Percentiles rank a stretch among this genome's conserved stretches.
These are phyloP conservation scores for Oryzias melastigma DNA, from an alignment of 2,113 vertebrate genomes.

Conservation along the genomic window DNA sequence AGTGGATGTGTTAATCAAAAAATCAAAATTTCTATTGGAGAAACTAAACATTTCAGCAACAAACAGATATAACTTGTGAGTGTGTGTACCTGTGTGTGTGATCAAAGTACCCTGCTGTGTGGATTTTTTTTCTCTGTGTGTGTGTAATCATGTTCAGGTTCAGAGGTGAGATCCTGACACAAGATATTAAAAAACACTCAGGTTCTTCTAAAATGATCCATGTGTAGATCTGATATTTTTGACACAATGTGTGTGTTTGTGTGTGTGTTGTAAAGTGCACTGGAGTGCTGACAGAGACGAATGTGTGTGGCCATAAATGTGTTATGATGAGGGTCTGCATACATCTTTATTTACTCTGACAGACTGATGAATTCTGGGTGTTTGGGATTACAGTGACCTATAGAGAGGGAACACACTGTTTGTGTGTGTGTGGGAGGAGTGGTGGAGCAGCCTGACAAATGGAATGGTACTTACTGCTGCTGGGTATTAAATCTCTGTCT, in stretches of 20 bases:
- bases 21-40: too few relatives aligned
- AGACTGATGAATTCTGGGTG: slow-evolving; percentile 47
- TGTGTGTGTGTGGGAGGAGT: slow-evolving; percentile 7
- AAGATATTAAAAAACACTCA: neutral
- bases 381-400: slow-evolving; percentile 16
- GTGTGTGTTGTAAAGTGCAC: neutral
- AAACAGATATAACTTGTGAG: slow-evolving; percentile 10
- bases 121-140: too few relatives aligned
- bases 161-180: neutral
- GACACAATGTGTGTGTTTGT: neutral
- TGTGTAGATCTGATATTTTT: neutral
- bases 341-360: slow-evolving; percentile 50
- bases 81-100: neutral
- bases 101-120: neutral
- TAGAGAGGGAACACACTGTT: neutral
- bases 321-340: slow-evolving; percentile 36
- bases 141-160: neutral
- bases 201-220: neutral
- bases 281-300: slow-evolving; percentile 16
- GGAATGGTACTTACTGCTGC: slow-evolving; percentile 88
- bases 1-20: too few relatives aligned
- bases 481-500: slow-evolving; percentile 97
- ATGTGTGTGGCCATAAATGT: slow-evolving; percentile 15
- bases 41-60: too few relatives aligned
- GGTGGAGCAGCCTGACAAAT: neutral